Percentiles rank a stretch among this genome's conserved stretches.
Evolutionary conservation across 2,888 invertebrate species (phyloP).

Genomic region (Volucella bombylans): DNA sequence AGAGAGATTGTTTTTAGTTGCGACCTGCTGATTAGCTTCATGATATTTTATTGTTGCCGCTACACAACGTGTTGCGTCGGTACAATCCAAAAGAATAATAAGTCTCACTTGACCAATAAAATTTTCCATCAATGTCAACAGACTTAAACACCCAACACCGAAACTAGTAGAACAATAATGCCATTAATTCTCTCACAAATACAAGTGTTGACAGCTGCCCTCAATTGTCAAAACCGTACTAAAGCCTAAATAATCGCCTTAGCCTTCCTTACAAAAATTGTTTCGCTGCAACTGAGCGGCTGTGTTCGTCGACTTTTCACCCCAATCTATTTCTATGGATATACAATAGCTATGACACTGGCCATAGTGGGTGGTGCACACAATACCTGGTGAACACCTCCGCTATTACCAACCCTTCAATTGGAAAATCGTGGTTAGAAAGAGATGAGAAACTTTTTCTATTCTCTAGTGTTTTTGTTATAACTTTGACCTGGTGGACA

Average conservation of each 20-base stretch:
- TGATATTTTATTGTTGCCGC: not conserved
- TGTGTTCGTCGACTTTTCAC: conserved; percentile 57
- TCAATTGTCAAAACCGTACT: conserved; percentile 49
- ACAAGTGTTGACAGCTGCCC: conserved; percentile 45
- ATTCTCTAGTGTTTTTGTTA: not conserved
- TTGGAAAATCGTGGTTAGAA: not conserved
- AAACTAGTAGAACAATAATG: conserved; percentile 27
- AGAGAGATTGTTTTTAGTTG: too few species aligned
- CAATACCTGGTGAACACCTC: not conserved
- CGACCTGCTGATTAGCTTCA: too few species aligned
- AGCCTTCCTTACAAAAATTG: conserved; percentile 54
- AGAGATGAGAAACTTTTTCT: not conserved
- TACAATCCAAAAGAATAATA: not conserved
- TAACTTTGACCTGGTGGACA: conserved; percentile 27
- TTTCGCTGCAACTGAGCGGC: conserved; percentile 51
- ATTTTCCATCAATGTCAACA: conserved; percentile 51
- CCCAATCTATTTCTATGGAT: conserved; percentile 3
- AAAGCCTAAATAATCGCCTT: conserved; percentile 65
- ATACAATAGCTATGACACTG: not conserved
- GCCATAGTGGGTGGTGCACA: not conserved
- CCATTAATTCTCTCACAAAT: conserved; percentile 42
- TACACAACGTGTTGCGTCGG: not conserved
- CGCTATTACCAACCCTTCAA: conserved; percentile 10
- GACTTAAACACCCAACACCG: not conserved
- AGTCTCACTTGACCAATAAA: conserved; percentile 17